These are phyloP conservation scores for Erynnis tages DNA, from an alignment of 2,888 invertebrate genomes.

Conservation along the genomic window DNA sequence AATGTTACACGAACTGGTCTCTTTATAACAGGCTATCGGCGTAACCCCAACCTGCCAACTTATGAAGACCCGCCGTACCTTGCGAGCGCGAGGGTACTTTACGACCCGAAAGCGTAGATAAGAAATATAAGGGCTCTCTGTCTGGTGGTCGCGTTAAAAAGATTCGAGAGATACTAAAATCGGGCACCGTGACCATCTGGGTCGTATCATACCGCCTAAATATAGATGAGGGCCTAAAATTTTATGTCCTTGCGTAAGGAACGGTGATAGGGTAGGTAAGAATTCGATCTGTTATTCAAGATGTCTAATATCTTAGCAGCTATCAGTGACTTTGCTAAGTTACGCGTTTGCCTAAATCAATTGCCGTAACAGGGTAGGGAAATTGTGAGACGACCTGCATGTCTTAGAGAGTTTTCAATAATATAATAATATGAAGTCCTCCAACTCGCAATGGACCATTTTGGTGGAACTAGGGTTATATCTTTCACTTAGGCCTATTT, in stretches of 20 bases:
- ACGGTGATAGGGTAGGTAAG: too few species aligned
- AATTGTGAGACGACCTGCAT: too few species aligned
- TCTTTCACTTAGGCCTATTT: too few species aligned
- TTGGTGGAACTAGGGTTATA: too few species aligned
- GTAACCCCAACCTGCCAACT: conserved; percentile 57
- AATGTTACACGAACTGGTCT: conserved; percentile 65
- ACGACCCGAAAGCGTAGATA: conserved; percentile 46
- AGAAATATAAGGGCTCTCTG: conserved; percentile 55
- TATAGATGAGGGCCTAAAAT: conserved; percentile 68
- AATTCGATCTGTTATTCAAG: too few species aligned
- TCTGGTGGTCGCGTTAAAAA: conserved; percentile 61
- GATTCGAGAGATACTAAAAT: conserved; percentile 76
- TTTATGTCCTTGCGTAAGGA: conserved; percentile 69
- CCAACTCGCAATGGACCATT: too few species aligned
- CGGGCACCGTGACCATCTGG: conserved; percentile 76
- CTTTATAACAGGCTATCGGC: conserved; percentile 73
- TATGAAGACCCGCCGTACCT: conserved; percentile 50
- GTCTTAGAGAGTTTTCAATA: too few species aligned
- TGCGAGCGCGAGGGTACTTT: conserved; percentile 42
- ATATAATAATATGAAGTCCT: too few species aligned
- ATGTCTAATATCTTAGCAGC: too few species aligned
- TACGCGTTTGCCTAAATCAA: too few species aligned
- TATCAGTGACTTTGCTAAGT: too few species aligned
- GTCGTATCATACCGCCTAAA: conserved; percentile 73
- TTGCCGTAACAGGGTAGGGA: too few species aligned